Conservation (phyloP, 2,113 vertebrate species). For the Toxotes chatareus region DNA sequence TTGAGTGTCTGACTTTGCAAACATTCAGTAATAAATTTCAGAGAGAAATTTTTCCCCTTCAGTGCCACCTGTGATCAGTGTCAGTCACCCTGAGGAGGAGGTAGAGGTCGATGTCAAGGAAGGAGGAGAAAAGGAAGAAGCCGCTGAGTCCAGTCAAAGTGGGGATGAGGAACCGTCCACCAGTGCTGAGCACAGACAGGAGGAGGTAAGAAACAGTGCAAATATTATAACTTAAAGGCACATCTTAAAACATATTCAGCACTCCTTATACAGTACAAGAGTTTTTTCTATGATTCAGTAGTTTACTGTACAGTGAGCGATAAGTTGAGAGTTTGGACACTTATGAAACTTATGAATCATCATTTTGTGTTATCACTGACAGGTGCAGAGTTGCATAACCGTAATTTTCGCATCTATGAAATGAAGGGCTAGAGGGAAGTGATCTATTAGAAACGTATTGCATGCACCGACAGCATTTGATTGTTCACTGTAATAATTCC, state of each 20-base stretch:
- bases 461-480: not conserved
- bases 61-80: conserved; percentile 83
- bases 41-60: conserved; percentile 11
- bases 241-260: not conserved
- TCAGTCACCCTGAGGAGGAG: conserved; percentile 77
- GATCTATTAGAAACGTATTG: not conserved
- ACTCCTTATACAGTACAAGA: too few relatives aligned
- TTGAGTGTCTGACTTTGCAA: too few relatives aligned
- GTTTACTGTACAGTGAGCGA: too few relatives aligned
- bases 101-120: conserved; percentile 72
- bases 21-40: not conserved
- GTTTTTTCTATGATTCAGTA: too few relatives aligned
- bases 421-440: not conserved
- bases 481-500: not conserved
- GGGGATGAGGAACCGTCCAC: conserved; percentile 80
- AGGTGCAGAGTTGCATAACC: not conserved
- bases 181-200: conserved; percentile 76
- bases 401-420: not conserved
- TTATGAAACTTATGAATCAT: not conserved
- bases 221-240: not conserved
- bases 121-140: conserved; percentile 37
- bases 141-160: conserved; percentile 14
- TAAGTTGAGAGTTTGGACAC: too few relatives aligned
- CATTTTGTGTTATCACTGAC: not conserved
- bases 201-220: conserved; percentile 64